Evolutionary conservation across 1,140 invertebrate genomes (phyloP).

Genomic region (Spodoptera litura): DNA sequence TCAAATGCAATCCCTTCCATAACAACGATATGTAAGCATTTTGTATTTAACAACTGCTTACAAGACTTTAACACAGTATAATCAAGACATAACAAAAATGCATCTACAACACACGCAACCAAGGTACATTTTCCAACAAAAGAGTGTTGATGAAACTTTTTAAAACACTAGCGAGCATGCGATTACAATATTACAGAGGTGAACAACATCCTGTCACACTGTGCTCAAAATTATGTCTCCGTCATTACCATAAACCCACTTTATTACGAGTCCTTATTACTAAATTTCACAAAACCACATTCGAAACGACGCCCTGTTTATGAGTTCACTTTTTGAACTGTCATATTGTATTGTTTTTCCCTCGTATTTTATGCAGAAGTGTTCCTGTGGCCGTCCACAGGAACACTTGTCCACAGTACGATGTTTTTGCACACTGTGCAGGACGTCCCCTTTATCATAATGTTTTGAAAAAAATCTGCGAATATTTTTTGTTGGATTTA

Average conservation of each 20-base stretch:
- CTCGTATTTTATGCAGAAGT: constrained; percentile 40
- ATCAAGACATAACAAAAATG: neutral
- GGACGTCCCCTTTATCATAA: constrained; percentile 40
- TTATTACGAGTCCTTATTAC: constrained; percentile 36
- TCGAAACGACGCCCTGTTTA: constrained; percentile 30
- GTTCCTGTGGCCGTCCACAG: constrained; percentile 30
- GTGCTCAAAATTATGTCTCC: constrained; percentile 1
- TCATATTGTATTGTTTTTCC: constrained; percentile 45
- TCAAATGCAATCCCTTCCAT: too few relatives aligned
- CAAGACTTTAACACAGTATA: neutral
- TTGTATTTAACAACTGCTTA: too few relatives aligned
- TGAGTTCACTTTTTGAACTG: constrained; percentile 37
- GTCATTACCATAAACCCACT: constrained; percentile 34
- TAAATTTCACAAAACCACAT: constrained; percentile 34
- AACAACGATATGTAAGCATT: too few relatives aligned
- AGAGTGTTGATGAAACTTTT: constrained; percentile 1
- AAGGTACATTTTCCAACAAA: neutral
- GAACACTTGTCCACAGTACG: neutral
- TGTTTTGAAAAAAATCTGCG: constrained; percentile 39
- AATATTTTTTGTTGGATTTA: constrained; percentile 45
- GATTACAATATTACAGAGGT: constrained; percentile 15
- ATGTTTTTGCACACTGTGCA: constrained; percentile 33
- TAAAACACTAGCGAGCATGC: constrained; percentile 13
- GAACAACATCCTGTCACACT: constrained; percentile 14
- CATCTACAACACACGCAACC: neutral